phyloP scores from a whole-genome alignment of 2,113 vertebrate genomes.

The Istiophorus platypterus region DNA sequence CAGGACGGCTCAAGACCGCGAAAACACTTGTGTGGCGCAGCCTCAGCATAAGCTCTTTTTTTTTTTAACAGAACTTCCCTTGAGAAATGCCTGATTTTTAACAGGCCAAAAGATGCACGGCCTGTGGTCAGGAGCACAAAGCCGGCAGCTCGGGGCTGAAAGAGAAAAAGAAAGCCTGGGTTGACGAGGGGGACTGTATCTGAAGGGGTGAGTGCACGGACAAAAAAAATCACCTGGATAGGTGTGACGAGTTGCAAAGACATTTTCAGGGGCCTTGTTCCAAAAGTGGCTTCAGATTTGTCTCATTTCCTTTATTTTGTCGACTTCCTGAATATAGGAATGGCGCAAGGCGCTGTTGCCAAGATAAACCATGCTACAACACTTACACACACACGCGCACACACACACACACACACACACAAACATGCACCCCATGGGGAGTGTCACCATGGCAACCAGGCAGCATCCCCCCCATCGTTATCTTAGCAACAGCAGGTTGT shows the following conservation, averaged over 20 bases:
- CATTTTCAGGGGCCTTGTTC: too few relatives aligned
- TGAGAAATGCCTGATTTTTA: not conserved
- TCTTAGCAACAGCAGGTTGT: constrained; percentile 50
- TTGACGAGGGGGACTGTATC: not conserved
- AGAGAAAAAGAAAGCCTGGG: not conserved
- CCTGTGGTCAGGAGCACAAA: not conserved
- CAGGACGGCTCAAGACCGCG: not conserved
- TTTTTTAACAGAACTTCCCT: not conserved
- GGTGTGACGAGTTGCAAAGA: not conserved
- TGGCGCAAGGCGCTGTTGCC: not conserved
- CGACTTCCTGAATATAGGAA: not conserved
- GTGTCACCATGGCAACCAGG: constrained; percentile 60
- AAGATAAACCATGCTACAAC: constrained; percentile 1
- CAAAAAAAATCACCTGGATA: not conserved
- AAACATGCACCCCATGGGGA: constrained; percentile 6
- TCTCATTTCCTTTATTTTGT: constrained; percentile 2
- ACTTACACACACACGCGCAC: too few relatives aligned
- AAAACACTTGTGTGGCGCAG: constrained; percentile 2
- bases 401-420: not conserved
- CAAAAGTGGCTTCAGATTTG: not conserved
- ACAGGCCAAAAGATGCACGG: too few relatives aligned
- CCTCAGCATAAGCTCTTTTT: constrained; percentile 26
- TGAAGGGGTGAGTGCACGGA: not conserved
- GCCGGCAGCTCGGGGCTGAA: too few relatives aligned
- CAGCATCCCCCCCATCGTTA: constrained; percentile 62